Evolutionary conservation across 2,113 vertebrate species (phyloP), one percentile per base, ranked within the genome.

Genomic region (Esox niger): DNA sequence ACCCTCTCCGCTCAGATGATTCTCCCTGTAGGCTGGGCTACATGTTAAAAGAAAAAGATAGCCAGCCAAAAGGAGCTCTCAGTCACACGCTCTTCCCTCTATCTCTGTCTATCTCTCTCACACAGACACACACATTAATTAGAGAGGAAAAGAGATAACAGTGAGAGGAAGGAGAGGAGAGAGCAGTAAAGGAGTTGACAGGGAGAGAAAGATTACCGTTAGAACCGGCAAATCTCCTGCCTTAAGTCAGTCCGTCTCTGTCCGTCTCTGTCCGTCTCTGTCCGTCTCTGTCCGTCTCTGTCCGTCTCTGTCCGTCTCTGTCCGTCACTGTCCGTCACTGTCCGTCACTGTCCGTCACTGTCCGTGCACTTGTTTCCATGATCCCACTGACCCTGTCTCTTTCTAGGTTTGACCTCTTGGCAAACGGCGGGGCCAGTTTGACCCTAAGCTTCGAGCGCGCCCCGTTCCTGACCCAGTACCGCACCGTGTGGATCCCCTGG

Each of bases 401-500:
- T 7, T 46, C 60, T 83, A 99, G 97, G 97, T 99, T 99, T 77
- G 97, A 99, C 79, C 85, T 99, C 73, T 89, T 99, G 81, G 94
- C 95, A 0, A 99, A 97, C 62, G 96, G 97, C 0, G 97, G 97
- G 0, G 96, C 97, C 5, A 98, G 96, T 3, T 86, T 99, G 15
- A 99, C 97, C 0, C 58, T 99, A 84, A 91, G 96, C 31, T 99
- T 98, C 56, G 95, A 98, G 81, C 93, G 97, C 0, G 91, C 95
- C 6, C 97, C 97, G 0, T 98, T 98, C 89, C 92, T 98, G 77
- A 95, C 94, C 0, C 97, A 98, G 83, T 94, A 96, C 81, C 94
- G 95, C 62, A 99, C 96, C 0, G 96, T 97, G 0, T 99, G 96
- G 97, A 92, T 98, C 70, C 96, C 97, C 0, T 99, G 97, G 97